These are phyloP conservation scores for Danaus chrysippus DNA, from an alignment of 2,888 invertebrate species.

Conservation along the genomic window DNA sequence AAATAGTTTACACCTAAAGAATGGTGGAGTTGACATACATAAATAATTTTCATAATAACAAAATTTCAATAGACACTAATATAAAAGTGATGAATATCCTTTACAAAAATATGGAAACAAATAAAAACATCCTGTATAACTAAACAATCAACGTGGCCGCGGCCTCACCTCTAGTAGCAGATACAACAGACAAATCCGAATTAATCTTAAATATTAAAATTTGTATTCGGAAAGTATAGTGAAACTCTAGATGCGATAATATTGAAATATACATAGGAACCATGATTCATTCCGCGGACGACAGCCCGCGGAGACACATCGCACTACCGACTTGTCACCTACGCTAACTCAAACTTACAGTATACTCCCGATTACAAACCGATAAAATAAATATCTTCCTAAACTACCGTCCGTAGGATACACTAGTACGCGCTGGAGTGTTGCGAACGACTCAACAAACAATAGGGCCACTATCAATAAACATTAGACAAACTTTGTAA, in stretches of 20 bases:
- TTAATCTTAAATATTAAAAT: constrained; percentile 79
- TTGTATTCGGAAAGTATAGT: constrained; percentile 79
- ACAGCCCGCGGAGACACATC: constrained; percentile 73
- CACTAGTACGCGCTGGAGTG: constrained; percentile 50
- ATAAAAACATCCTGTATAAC: constrained; percentile 52
- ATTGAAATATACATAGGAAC: constrained; percentile 81
- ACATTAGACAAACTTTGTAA: constrained; percentile 50
- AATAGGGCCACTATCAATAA: constrained; percentile 51
- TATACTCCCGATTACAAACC: constrained; percentile 57
- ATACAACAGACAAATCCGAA: constrained; percentile 78
- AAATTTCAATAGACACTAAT: constrained; percentile 49
- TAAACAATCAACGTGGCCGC: constrained; percentile 73
- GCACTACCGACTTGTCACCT: constrained; percentile 71
- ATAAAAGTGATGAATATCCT: constrained; percentile 46
- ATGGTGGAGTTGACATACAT: constrained; percentile 46
- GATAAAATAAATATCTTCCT: constrained; percentile 48
- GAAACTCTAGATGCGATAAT: constrained; percentile 79
- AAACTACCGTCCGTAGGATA: constrained; percentile 39
- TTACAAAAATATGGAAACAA: constrained; percentile 41
- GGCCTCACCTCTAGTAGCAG: constrained; percentile 71
- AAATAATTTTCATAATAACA: constrained; percentile 57
- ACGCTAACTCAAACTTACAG: constrained; percentile 65
- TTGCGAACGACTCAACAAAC: constrained; percentile 54
- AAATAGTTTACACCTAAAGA: constrained; percentile 52
- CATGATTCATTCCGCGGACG: constrained; percentile 77